Base-by-base conservation (phyloP, 2,113 vertebrate genomes). In the Xyliphius kryptos region DNA sequence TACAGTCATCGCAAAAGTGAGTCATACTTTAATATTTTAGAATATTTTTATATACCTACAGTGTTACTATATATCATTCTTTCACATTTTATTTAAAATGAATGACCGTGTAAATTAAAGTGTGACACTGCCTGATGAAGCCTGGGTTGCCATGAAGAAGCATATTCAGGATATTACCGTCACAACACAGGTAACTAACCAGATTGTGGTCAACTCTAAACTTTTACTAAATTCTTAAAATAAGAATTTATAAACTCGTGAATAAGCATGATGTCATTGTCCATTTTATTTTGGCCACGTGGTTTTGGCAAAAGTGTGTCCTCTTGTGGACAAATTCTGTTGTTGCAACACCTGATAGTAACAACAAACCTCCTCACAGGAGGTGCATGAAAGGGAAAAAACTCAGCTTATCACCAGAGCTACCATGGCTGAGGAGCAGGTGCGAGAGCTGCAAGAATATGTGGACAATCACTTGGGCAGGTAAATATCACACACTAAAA, bases 381-480 rank as follows among this genome's bases (percentile, higher is more conserved):
- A 82, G 49, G 70, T 72, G 3, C 76, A 87, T 69, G 93, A 97
- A 72, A 80, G 55, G 49, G 86, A 94, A 70, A 83, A 87, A 0
- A 81, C 82, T 6, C 83, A 83, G 70, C 85, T 97, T 47, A 73
- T 91, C 63, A 77, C 85, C 15, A 83, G 90, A 40, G 91, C 85
- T 0, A 72, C 79, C 0, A 69, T 84, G 60, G 92, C 94, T 0
- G 95, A 95, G 72, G 87, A 85, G 36, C 92, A 92, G 76, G 83
- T 93, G 44, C 72, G 52, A 0, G 90, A 94, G 76, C 77, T 97
- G 63, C 92, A 90, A 79, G 88, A 91, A 1, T 94, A 94, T 2
- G 75, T 95, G 5, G 87, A 91, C 9, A 89, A 91, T 64, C 92
- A 93, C 52, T 84, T 96, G 12, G 80, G 80, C 72, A 90, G 92